phyloP scores from a whole-genome alignment of 2,888 invertebrate genomes.

The Ariolimax columbianus region DNA sequence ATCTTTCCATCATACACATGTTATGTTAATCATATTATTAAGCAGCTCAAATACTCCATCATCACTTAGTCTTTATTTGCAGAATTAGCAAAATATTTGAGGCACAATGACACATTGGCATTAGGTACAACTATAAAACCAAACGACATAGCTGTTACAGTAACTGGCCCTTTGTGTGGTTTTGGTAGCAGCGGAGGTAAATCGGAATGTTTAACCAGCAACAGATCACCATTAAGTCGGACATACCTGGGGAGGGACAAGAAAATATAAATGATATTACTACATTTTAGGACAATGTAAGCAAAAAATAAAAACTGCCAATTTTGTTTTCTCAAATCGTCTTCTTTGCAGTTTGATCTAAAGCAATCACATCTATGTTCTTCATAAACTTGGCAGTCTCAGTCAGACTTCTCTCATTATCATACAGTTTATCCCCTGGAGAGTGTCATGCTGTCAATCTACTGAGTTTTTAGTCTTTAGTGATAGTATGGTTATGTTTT shows the following conservation, averaged over 20 bases:
- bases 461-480: too few relatives aligned
- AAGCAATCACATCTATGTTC: too few relatives aligned
- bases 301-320: too few relatives aligned
- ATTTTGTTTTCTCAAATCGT: too few relatives aligned
- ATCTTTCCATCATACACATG: too few relatives aligned
- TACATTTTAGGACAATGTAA: too few relatives aligned
- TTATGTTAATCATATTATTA: not conserved
- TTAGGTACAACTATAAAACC: slow-evolving; percentile 56
- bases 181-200: slow-evolving; percentile 52
- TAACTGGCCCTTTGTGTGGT: slow-evolving; percentile 37
- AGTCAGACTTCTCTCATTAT: too few relatives aligned
- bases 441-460: too few relatives aligned
- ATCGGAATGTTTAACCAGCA: slow-evolving; percentile 44
- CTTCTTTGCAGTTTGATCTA: too few relatives aligned
- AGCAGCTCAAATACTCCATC: not conserved
- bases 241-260: slow-evolving; percentile 52
- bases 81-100: not conserved
- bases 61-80: not conserved
- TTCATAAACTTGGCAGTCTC: too few relatives aligned
- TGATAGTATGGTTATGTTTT: too few relatives aligned
- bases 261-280: not conserved
- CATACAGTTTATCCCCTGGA: too few relatives aligned
- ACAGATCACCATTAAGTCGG: slow-evolving; percentile 53
- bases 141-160: slow-evolving; percentile 47
- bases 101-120: slow-evolving; percentile 47